Conservation (phyloP, 2,113 vertebrate species). For the Xyliphius kryptos region DNA sequence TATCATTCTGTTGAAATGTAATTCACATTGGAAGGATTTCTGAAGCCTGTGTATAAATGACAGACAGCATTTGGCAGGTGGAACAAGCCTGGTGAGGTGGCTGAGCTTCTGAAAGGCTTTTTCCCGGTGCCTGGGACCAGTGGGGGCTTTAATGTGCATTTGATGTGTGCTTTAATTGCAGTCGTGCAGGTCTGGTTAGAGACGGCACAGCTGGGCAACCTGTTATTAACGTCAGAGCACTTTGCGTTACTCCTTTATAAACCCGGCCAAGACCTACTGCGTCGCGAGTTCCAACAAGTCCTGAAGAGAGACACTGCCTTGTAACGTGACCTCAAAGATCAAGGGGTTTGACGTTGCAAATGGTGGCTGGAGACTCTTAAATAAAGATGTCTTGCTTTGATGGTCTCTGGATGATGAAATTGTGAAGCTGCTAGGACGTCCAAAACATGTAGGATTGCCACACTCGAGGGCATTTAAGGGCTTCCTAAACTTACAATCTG, state of each 20-base stretch:
- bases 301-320: constrained; percentile 2
- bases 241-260: constrained; percentile 34
- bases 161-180: constrained; percentile 49
- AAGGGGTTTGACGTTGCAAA: constrained; percentile 7
- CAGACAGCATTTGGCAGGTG: constrained; percentile 32
- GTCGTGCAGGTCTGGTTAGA: constrained; percentile 28
- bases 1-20: too few species aligned
- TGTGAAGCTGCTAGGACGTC: too few species aligned
- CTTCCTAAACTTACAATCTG: too few species aligned
- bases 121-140: constrained; percentile 13
- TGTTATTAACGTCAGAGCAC: constrained; percentile 38
- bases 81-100: constrained; percentile 27
- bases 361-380: constrained; percentile 3
- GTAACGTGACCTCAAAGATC: constrained; percentile 30
- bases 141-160: constrained; percentile 40
- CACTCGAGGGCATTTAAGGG: too few species aligned
- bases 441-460: too few species aligned
- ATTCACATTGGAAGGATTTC: too few species aligned
- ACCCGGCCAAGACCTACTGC: constrained; percentile 34
- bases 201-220: constrained; percentile 38
- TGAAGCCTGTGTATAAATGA: too few species aligned
- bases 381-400: not conserved
- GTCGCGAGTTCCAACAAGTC: constrained; percentile 33
- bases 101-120: constrained; percentile 14
- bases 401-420: too few species aligned